phyloP scores from a whole-genome alignment of 2,113 vertebrate genomes.

The Pardalotus punctatus region DNA sequence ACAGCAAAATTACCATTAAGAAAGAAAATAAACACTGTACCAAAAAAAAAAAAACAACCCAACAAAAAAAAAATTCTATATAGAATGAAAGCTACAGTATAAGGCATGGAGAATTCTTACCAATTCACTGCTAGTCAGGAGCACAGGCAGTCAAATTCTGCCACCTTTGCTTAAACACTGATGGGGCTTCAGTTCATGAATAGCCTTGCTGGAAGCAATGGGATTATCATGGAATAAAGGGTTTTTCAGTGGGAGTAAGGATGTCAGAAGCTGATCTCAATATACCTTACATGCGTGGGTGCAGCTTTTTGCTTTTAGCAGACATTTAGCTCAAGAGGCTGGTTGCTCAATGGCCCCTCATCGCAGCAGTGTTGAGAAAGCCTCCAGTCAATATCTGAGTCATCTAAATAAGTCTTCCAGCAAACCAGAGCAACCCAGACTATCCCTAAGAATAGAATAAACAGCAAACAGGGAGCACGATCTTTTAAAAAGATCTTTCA shows the following conservation, averaged over 20 bases:
- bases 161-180: neutral
- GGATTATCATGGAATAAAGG: neutral
- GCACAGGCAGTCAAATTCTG: neutral
- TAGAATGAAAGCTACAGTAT: neutral
- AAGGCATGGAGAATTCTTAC: neutral
- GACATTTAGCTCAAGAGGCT: neutral
- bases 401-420: slow-evolving; percentile 47
- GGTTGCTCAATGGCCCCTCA: slow-evolving; percentile 34
- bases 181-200: neutral
- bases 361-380: slow-evolving; percentile 1
- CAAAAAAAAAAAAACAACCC: neutral
- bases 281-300: neutral
- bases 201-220: neutral
- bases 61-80: neutral
- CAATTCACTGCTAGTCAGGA: neutral
- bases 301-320: neutral
- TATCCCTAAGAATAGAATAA: slow-evolving; percentile 50
- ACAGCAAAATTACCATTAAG: neutral
- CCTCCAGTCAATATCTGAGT: slow-evolving; percentile 58
- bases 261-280: slow-evolving; percentile 19
- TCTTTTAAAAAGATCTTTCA: neutral
- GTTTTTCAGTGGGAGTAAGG: neutral
- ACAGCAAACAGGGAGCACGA: neutral
- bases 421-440: slow-evolving; percentile 38
- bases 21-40: neutral